Conservation (phyloP, 2,797 vertebrate species). For the Falco naumanni region DNA sequence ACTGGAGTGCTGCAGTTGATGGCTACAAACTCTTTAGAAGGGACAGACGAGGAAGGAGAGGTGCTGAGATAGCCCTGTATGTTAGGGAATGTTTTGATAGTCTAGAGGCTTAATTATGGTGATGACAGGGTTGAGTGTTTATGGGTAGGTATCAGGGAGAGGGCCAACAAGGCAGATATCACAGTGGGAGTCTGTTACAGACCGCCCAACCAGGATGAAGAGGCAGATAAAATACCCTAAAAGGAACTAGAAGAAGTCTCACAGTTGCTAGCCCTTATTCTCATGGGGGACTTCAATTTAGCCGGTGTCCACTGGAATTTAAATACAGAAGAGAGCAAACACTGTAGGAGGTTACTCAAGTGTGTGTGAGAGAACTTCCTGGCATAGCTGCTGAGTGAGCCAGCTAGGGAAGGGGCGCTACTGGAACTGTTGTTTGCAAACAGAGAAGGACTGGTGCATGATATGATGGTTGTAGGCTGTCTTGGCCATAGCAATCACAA, state of each 20-base stretch:
- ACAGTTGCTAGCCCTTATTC: neutral
- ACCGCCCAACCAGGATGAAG: neutral
- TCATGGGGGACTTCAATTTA: neutral
- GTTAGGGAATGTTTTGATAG: neutral
- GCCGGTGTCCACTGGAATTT: neutral
- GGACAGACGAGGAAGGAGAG: neutral
- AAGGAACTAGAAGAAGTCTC: neutral
- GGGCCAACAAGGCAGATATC: no score
- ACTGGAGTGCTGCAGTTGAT: neutral
- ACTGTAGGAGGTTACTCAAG: neutral
- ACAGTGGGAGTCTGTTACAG: no score
- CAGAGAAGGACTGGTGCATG: neutral
- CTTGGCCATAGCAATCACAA: neutral
- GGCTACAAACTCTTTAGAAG: neutral
- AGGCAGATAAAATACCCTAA: rapidly evolving
- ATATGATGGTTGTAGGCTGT: neutral
- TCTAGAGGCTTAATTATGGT: no score
- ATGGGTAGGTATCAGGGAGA: no score
- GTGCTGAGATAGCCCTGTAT: neutral
- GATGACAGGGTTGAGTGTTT: no score
- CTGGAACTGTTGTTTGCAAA: neutral
- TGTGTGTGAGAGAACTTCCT: neutral
- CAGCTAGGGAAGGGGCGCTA: neutral
- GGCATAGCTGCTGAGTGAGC: neutral
- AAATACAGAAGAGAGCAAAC: neutral